Conservation (phyloP, 2,888 invertebrate genomes). For the Bruchidius siliquastri region DNA sequence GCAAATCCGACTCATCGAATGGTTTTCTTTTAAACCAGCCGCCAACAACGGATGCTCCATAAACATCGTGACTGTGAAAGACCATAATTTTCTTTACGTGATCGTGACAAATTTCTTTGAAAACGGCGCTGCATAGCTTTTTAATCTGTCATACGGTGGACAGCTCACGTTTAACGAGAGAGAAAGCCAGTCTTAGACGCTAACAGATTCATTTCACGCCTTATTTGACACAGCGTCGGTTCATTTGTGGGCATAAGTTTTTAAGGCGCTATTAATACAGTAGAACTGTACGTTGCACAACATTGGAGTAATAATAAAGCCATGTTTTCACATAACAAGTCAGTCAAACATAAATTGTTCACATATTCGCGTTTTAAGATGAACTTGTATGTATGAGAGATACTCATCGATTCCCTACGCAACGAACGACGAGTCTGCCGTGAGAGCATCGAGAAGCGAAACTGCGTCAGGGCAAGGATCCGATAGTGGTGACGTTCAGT, state of each 20-base stretch:
- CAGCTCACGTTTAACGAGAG: constrained; percentile 11
- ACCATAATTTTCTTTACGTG: constrained; percentile 16
- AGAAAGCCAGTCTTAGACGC: constrained; percentile 10
- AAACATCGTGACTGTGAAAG: background rate
- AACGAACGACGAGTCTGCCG: no score
- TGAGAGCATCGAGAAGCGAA: no score
- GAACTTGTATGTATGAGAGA: no score
- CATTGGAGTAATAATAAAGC: no score
- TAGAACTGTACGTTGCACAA: no score
- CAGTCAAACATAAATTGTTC: no score
- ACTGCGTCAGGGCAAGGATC: no score
- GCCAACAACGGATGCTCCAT: background rate
- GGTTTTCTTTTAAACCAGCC: background rate
- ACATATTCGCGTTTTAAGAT: no score
- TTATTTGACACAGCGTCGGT: background rate
- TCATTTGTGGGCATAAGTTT: background rate
- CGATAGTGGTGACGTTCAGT: no score
- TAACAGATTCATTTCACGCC: constrained; percentile 7
- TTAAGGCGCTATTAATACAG: background rate
- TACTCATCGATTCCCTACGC: no score
- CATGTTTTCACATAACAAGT: no score
- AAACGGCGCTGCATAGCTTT: constrained; percentile 8
- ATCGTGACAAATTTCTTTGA: constrained; percentile 15
- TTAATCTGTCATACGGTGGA: constrained; percentile 14
- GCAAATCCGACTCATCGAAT: background rate